These are phyloP conservation scores for Clarias batrachus DNA, from an alignment of 2,113 vertebrate species.

Conservation along the genomic window DNA sequence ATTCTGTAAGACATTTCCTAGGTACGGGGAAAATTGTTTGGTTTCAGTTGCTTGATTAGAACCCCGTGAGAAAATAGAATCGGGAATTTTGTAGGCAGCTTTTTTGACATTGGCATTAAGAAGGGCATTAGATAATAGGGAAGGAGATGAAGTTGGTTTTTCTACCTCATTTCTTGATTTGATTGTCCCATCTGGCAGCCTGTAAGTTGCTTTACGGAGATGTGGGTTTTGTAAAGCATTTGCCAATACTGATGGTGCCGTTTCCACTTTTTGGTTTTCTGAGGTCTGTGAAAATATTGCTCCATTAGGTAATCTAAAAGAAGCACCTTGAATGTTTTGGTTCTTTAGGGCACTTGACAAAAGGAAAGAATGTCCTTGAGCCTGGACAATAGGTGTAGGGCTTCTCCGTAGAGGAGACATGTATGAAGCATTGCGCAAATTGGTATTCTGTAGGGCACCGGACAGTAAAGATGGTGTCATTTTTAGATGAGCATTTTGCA, in stretches of 20 bases:
- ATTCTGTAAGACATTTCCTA: constrained; percentile 66
- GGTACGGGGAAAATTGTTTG: constrained; percentile 57
- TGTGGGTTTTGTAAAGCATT: constrained; percentile 55
- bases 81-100: constrained; percentile 60
- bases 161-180: constrained; percentile 44
- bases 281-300: constrained; percentile 31
- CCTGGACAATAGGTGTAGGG: constrained; percentile 52
- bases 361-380: constrained; percentile 45
- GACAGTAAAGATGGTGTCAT: constrained; percentile 55
- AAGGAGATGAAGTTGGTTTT: constrained; percentile 37
- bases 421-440: constrained; percentile 61
- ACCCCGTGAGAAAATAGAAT: constrained; percentile 47
- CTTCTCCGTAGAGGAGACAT: constrained; percentile 59
- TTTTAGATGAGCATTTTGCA: constrained; percentile 47
- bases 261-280: constrained; percentile 36
- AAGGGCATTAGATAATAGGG: constrained; percentile 59
- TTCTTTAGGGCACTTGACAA: constrained; percentile 54
- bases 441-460: constrained; percentile 59
- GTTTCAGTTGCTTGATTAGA: constrained; percentile 41
- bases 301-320: constrained; percentile 47
- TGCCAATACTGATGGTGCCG: constrained; percentile 43
- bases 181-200: constrained; percentile 53
- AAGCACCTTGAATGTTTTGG: constrained; percentile 45
- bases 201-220: constrained; percentile 56
- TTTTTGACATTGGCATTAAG: constrained; percentile 64